phyloP scores from a whole-genome alignment of 2,888 invertebrate species.

The Choristoneura rosaceana region DNA sequence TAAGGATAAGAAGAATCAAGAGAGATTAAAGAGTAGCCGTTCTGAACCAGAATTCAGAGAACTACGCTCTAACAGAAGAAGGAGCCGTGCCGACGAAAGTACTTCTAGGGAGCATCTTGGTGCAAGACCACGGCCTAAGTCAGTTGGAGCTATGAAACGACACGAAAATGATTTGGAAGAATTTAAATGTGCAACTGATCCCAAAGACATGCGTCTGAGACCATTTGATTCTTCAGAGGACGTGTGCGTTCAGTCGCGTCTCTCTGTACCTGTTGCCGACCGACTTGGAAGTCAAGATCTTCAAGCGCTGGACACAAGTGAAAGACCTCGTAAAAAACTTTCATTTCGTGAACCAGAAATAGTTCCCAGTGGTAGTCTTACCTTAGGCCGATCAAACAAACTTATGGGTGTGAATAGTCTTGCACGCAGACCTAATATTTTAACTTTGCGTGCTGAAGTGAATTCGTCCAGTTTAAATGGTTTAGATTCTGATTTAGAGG shows the following conservation, averaged over 20 bases:
- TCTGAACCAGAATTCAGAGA: conserved; percentile 78
- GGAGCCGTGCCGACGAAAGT: conserved; percentile 68
- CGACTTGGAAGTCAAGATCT: conserved; percentile 69
- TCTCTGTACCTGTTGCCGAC: conserved; percentile 73
- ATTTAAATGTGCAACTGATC: conserved; percentile 58
- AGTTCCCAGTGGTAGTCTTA: conserved; percentile 70
- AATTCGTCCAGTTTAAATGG: conserved; percentile 84
- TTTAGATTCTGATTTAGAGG: conserved; percentile 86
- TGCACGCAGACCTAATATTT: conserved; percentile 65
- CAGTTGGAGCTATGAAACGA: conserved; percentile 72
- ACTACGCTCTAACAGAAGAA: conserved; percentile 65
- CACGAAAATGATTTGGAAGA: conserved; percentile 66
- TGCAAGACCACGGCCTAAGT: conserved; percentile 68
- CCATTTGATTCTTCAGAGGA: conserved; percentile 73
- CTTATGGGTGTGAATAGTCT: conserved; percentile 79
- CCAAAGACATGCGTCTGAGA: conserved; percentile 61
- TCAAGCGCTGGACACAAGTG: conserved; percentile 68
- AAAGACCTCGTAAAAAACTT: conserved; percentile 92
- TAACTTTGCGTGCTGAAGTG: conserved; percentile 64
- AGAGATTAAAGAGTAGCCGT: conserved; percentile 69
- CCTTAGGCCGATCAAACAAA: conserved; percentile 73
- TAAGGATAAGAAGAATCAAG: conserved; percentile 76
- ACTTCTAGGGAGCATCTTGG: conserved; percentile 56
- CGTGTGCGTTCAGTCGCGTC: conserved; percentile 73
- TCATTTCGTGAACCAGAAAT: conserved; percentile 95